phyloP scores from a whole-genome alignment of 2,888 invertebrate species.

The Leptinotarsa tumamoca region DNA sequence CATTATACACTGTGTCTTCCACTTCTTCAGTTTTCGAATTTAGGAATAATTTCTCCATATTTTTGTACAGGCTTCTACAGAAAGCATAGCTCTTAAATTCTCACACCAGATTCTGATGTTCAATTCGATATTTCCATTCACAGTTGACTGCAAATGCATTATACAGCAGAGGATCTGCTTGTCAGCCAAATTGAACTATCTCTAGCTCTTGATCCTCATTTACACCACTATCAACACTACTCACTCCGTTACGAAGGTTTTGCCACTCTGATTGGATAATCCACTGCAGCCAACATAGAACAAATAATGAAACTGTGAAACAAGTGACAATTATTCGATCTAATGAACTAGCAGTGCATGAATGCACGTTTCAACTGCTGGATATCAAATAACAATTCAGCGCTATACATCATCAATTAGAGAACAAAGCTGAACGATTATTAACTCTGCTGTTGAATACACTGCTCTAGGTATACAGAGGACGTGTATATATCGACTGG shows the following conservation, averaged over 20 bases:
- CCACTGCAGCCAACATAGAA: not conserved
- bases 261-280: not conserved
- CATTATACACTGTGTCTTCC: no score
- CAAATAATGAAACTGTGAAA: conserved; percentile 7
- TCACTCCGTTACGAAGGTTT: not conserved
- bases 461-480: conserved; percentile 31
- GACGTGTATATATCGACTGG: conserved; percentile 24
- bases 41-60: no score
- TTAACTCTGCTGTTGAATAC: conserved; percentile 41
- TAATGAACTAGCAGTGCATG: conserved; percentile 46
- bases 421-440: conserved; percentile 48
- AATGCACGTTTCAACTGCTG: conserved; percentile 45
- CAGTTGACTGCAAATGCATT: not conserved
- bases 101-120: not conserved
- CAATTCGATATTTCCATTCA: not conserved
- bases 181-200: not conserved
- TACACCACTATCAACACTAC: not conserved
- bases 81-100: no score
- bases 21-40: no score
- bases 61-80: no score
- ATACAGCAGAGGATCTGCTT: not conserved
- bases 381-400: conserved; percentile 49
- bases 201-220: not conserved
- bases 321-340: conserved; percentile 48
- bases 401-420: conserved; percentile 51